Evolutionary conservation across 2,797 vertebrate species (phyloP).

Genomic region (Luscinia luscinia): DNA sequence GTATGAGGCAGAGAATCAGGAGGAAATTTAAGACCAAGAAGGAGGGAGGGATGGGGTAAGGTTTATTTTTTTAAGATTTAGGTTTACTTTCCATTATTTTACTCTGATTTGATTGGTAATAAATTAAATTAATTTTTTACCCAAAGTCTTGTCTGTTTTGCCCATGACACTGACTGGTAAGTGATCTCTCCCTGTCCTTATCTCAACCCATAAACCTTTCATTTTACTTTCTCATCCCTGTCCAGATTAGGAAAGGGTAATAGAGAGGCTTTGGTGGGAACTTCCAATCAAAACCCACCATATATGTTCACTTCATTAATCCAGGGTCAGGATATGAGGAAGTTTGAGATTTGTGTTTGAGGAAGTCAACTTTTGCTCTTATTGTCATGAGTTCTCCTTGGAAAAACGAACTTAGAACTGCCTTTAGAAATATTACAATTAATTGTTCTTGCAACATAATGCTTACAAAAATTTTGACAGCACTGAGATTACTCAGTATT

Average conservation of each 20-base stretch:
- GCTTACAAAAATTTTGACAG: not conserved
- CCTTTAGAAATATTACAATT: not conserved
- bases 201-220: fast-evolving
- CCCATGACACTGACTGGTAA: not conserved
- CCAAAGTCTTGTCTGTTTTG: not conserved
- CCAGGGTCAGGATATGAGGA: not conserved
- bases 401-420: not conserved
- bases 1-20: not conserved
- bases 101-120: not conserved
- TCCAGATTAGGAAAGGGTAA: not conserved
- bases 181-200: not conserved
- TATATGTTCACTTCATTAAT: not conserved
- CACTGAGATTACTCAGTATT: not conserved
- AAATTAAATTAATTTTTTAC: not conserved
- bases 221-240: not conserved
- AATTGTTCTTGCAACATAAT: not conserved
- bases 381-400: not conserved
- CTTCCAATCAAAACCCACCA: not conserved
- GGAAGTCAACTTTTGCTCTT: not conserved
- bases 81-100: not conserved
- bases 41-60: not conserved
- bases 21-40: not conserved
- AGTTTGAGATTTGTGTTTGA: not conserved
- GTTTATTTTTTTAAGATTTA: not conserved
- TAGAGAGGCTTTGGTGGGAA: not conserved